Evolutionary conservation across 2,888 invertebrate genomes (phyloP).

Genomic region (Drosophila affinis): DNA sequence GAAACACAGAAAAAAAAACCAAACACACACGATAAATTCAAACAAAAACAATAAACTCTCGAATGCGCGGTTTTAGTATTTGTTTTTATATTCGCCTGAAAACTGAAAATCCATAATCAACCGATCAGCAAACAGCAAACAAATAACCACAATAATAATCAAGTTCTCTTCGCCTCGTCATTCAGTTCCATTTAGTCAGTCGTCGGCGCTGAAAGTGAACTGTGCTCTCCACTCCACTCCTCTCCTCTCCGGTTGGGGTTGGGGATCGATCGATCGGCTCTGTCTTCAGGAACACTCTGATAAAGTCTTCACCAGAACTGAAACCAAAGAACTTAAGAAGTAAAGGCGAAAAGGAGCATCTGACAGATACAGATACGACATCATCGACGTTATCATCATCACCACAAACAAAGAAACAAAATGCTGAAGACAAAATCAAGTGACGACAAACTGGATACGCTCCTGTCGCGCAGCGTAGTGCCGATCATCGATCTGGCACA

Average conservation of each 20-base stretch:
- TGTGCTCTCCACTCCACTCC: conserved; percentile 13
- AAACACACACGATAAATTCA: conserved; percentile 34
- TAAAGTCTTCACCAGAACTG: conserved; percentile 37
- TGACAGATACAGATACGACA: neutral
- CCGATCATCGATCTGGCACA: conserved; percentile 91
- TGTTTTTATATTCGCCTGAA: conserved; percentile 35
- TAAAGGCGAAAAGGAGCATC: conserved; percentile 9
- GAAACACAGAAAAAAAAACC: conserved; percentile 32
- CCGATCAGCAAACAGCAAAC: neutral
- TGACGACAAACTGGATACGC: conserved; percentile 87
- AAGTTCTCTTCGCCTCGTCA: conserved; percentile 31
- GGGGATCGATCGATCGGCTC: conserved; percentile 6
- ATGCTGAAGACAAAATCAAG: conserved; percentile 84
- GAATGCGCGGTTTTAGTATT: conserved; percentile 35
- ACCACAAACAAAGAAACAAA: conserved; percentile 63
- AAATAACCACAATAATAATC: conserved; percentile 38
- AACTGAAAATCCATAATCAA: conserved; percentile 44
- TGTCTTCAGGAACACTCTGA: conserved; percentile 14
- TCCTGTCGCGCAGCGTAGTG: conserved; percentile 89
- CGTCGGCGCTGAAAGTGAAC: conserved; percentile 35
- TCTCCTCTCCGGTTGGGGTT: neutral
- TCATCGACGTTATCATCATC: no score
- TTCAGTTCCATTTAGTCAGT: conserved; percentile 47
- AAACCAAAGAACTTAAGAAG: conserved; percentile 45
- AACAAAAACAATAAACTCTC: conserved; percentile 17